Evolutionary conservation across 2,113 vertebrate species (phyloP).

Genomic region (Oreochromis aureus): DNA sequence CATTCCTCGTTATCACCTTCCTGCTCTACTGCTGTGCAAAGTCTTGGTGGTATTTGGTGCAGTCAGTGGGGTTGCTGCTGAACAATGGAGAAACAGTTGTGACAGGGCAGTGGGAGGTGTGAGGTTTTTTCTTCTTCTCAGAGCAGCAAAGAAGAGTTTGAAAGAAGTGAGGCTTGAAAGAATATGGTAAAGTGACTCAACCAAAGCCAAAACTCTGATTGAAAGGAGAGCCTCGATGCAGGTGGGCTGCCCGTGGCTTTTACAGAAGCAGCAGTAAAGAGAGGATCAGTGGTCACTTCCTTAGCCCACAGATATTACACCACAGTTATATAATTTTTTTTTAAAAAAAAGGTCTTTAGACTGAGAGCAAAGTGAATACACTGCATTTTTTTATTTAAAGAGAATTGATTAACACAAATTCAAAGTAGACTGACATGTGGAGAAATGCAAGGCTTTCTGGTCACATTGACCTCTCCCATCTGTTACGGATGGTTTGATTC

Average conservation of each 20-base stretch:
- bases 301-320: conserved; percentile 22
- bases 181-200: conserved; percentile 23
- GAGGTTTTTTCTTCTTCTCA: background rate
- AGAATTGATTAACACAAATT: background rate
- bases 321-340: background rate
- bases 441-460: background rate
- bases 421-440: background rate
- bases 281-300: conserved; percentile 18
- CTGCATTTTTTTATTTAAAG: background rate
- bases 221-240: background rate
- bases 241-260: background rate
- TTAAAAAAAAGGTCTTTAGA: background rate
- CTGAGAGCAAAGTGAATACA: background rate
- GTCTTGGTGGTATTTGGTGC: background rate
- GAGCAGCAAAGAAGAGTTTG: background rate
- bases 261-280: background rate
- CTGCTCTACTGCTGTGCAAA: background rate
- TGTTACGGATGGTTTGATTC: background rate
- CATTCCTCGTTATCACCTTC: background rate
- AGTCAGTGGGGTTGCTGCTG: background rate
- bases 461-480: background rate
- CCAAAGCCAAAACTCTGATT: background rate
- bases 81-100: conserved; percentile 12
- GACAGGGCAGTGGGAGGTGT: conserved; percentile 38
- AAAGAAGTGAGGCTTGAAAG: conserved; percentile 15